Conservation (phyloP, 2,888 invertebrate species). For the Glaucopsyche alexis region DNA sequence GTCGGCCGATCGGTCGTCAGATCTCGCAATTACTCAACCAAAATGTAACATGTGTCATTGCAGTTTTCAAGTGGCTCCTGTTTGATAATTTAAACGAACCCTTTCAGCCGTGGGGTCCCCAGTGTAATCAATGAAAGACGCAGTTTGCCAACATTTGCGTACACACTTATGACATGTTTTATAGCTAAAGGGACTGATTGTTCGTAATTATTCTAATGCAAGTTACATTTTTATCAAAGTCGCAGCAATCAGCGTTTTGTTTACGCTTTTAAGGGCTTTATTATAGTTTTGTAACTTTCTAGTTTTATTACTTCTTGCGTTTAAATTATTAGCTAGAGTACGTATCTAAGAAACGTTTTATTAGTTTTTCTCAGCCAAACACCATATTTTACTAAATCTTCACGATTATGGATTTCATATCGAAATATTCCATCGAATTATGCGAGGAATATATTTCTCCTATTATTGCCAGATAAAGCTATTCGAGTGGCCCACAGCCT, state of each 20-base stretch:
- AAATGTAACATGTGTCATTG: constrained; percentile 76
- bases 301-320: neutral
- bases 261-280: neutral
- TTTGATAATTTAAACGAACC: constrained; percentile 70
- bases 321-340: neutral
- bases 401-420: neutral
- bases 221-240: constrained; percentile 13
- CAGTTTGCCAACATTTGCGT: constrained; percentile 57
- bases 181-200: constrained; percentile 30
- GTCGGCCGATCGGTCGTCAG: constrained; percentile 43
- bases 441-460: constrained; percentile 47
- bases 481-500: constrained; percentile 54
- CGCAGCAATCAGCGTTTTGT: neutral
- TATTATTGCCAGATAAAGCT: constrained; percentile 62
- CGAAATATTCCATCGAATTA: neutral
- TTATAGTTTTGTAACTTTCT: neutral
- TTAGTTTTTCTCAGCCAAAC: neutral
- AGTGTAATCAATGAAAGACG: constrained; percentile 61
- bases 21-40: constrained; percentile 44
- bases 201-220: constrained; percentile 18
- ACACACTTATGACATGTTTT: constrained; percentile 31
- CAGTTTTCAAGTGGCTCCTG: constrained; percentile 74
- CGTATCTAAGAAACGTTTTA: too few species aligned
- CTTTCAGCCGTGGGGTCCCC: constrained; percentile 54
- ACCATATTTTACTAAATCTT: neutral